A percentile compares a stretch with the other conserved stretches of the same genome.
Evolutionary conservation across 2,888 invertebrate species (phyloP).

Genomic region (Machimus atricapillus): DNA sequence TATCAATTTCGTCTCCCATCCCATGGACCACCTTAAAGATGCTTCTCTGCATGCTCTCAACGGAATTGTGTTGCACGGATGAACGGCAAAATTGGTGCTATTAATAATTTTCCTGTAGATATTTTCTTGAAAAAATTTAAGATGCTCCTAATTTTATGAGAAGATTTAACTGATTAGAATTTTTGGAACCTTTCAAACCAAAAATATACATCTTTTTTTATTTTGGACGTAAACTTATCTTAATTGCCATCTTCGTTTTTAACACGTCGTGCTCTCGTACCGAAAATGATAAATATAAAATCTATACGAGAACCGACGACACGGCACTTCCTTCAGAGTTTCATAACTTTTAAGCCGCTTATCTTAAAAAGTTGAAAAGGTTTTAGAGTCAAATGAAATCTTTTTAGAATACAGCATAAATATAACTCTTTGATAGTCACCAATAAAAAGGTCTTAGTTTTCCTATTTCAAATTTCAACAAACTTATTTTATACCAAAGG

Average conservation of each 20-base stretch:
- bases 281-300: not conserved
- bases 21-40: not conserved
- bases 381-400: not conserved
- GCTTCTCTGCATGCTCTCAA: not conserved
- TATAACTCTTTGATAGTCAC: too few species aligned
- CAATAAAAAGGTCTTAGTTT: too few species aligned
- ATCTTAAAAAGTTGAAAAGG: not conserved
- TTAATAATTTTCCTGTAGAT: not conserved
- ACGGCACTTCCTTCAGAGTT: not conserved
- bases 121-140: not conserved
- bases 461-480: too few species aligned
- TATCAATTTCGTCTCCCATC: not conserved
- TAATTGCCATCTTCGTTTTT: not conserved
- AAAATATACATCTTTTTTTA: not conserved
- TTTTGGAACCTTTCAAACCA: not conserved
- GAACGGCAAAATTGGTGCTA: not conserved
- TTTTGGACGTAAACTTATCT: not conserved
- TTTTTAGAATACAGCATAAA: not conserved
- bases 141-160: not conserved
- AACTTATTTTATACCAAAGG: too few species aligned
- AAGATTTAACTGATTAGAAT: not conserved
- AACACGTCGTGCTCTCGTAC: not conserved
- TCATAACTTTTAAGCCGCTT: not conserved
- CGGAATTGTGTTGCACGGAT: not conserved
- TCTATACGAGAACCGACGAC: not conserved